These are phyloP conservation scores for Pan troglodytes DNA, from an alignment of 2,113 vertebrate genomes.

Conservation along the genomic window NHGRI_mPanTro3-v2.1_pri NC_086015.1:116960501-116961000, in stretches of 20 bases:
- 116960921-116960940: neutral
- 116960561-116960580: neutral
- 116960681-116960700: neutral
- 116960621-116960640: neutral
- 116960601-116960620: neutral
- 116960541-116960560: neutral
- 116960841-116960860: neutral
- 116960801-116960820: slow-evolving; percentile 57
- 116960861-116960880: neutral
- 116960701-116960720: slow-evolving; percentile 43
- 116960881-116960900: neutral
- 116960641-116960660: neutral
- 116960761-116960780: slow-evolving; percentile 44
- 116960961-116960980: neutral
- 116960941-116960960: neutral
- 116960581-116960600: neutral
- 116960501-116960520: neutral
- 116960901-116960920: neutral
- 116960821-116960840: neutral
- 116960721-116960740: slow-evolving; percentile 31
- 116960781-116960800: slow-evolving; percentile 41
- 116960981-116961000: neutral
- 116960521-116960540: neutral
- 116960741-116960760: slow-evolving; percentile 69
- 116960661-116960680: neutral